Evolutionary conservation across 2,797 vertebrate species (phyloP).

Genomic region (Eurystomus glaucurus): DNA sequence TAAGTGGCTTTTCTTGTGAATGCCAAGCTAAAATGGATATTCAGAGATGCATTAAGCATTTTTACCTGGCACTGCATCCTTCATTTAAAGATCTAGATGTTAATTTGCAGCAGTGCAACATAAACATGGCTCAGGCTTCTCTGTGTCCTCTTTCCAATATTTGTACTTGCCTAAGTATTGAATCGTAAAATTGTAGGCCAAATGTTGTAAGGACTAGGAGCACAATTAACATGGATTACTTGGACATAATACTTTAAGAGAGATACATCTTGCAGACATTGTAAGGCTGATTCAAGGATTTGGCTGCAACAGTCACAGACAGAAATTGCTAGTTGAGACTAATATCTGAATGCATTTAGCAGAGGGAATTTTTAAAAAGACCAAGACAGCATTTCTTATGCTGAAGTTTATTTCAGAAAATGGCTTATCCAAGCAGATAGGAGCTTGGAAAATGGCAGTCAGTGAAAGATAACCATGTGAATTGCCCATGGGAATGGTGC

Average conservation of each 20-base stretch:
- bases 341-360: not conserved
- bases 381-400: not conserved
- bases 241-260: not conserved
- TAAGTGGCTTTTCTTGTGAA: slow-evolving; percentile 72
- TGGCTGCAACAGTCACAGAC: not conserved
- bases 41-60: slow-evolving; percentile 70
- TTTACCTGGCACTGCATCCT: slow-evolving; percentile 44
- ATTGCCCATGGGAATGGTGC: not conserved
- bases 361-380: not conserved
- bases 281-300: not conserved
- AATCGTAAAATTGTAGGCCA: not conserved
- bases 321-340: not conserved
- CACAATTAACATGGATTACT: not conserved
- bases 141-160: not conserved
- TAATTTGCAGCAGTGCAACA: slow-evolving; percentile 44
- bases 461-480: not conserved
- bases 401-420: not conserved
- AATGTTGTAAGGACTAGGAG: not conserved
- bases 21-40: slow-evolving; percentile 71
- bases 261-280: not conserved
- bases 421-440: not conserved
- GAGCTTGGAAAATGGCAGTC: not conserved
- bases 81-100: slow-evolving; percentile 50
- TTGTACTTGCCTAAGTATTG: not conserved
- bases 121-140: slow-evolving; percentile 27